Percentiles rank a stretch among this genome's conserved stretches.
These are phyloP conservation scores for Hippocampus kuda DNA, from an alignment of 2,797 vertebrate genomes.

Conservation along the genomic window DNA sequence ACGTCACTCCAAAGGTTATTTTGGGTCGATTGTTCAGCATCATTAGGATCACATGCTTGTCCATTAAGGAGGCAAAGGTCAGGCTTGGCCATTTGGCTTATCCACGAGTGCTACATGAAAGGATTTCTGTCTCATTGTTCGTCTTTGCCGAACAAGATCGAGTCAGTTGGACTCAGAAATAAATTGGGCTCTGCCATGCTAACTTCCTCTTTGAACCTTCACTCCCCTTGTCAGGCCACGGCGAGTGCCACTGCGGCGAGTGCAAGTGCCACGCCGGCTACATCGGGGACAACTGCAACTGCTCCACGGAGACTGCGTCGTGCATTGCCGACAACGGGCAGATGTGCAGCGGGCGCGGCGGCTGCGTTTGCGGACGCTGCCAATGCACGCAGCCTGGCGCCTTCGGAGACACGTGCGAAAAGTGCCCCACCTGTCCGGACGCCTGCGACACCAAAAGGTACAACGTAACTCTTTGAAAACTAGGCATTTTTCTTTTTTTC, in stretches of 20 bases:
- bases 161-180: not conserved
- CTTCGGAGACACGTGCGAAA: slow-evolving; percentile 87
- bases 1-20: not conserved
- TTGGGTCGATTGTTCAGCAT: not conserved
- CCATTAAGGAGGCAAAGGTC: not conserved
- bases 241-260: slow-evolving; percentile 91
- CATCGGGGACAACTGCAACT: slow-evolving; percentile 93
- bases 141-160: not conserved
- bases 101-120: not conserved
- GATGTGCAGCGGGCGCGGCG: slow-evolving; percentile 84
- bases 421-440: slow-evolving; percentile 92
- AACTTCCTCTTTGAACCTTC: not conserved
- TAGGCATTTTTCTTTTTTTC: not conserved
- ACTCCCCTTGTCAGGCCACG: slow-evolving; percentile 68
- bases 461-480: not conserved
- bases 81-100: not conserved
- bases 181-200: not conserved
- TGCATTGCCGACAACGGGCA: slow-evolving; percentile 78
- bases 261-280: slow-evolving; percentile 87
- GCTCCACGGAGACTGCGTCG: slow-evolving; percentile 73
- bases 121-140: not conserved
- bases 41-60: not conserved
- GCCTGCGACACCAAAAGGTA: slow-evolving; percentile 91
- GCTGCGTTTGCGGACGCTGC: slow-evolving; percentile 81
- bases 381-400: slow-evolving; percentile 86